Percentiles rank a stretch among this genome's conserved stretches.
phyloP scores from a whole-genome alignment of 2,797 vertebrate species.

The Pangasius macronema region DNA sequence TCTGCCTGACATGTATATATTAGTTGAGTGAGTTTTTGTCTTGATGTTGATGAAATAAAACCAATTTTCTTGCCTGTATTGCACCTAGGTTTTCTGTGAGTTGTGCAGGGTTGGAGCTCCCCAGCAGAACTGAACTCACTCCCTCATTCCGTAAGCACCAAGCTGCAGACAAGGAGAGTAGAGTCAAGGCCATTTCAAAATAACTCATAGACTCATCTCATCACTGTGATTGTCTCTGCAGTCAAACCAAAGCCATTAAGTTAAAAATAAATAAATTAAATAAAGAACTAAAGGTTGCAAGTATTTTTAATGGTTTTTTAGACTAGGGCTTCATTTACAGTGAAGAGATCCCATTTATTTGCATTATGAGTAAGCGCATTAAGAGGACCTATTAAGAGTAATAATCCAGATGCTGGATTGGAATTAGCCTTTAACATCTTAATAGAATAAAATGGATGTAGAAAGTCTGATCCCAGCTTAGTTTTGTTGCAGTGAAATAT shows the following conservation, averaged over 20 bases:
- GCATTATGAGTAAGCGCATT: neutral
- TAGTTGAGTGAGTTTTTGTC: neutral
- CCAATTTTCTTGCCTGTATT: conserved; percentile 81
- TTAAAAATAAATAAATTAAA: neutral
- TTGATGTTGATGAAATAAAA: neutral
- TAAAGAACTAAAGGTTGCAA: neutral
- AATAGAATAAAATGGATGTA: neutral
- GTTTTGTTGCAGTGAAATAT: neutral
- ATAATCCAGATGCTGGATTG: neutral
- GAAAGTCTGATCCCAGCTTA: neutral
- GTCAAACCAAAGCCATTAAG: neutral
- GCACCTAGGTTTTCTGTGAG: conserved; percentile 96
- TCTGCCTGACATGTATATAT: too few relatives aligned
- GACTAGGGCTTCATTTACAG: neutral
- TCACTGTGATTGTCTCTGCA: neutral
- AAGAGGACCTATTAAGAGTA: neutral
- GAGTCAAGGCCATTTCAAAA: neutral
- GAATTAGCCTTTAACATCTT: neutral
- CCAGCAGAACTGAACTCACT: conserved; percentile 94
- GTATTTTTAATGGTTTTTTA: neutral
- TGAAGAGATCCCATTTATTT: neutral
- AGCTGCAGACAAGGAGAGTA: conserved; percentile 69
- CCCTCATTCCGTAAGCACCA: conserved; percentile 98
- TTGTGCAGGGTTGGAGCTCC: conserved; percentile 91
- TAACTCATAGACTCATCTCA: neutral